Percentiles rank a stretch among this genome's conserved stretches.
These are phyloP conservation scores for Gasteruption jaculator DNA, from an alignment of 2,888 invertebrate species.

Conservation along the genomic window DNA sequence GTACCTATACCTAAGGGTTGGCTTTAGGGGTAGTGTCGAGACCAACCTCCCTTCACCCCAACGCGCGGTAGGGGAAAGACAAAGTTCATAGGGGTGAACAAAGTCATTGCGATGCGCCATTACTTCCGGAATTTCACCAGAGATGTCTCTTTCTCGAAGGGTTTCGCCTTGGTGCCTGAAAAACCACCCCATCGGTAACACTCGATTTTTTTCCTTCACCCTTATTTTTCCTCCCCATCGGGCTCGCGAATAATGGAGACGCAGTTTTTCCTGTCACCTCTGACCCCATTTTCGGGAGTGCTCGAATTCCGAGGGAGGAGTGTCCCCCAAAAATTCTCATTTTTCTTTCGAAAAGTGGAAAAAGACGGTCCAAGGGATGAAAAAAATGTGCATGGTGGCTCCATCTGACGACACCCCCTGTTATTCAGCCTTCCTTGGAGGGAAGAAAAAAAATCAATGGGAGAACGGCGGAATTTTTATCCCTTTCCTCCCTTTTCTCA, in stretches of 20 bases:
- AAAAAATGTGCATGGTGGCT: no score
- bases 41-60: conserved; percentile 43
- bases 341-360: no score
- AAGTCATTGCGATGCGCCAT: conserved; percentile 32
- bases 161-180: conserved; percentile 6
- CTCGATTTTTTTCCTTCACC: conserved; percentile 1
- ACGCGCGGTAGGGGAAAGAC: conserved; percentile 28
- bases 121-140: conserved; percentile 32
- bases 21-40: conserved; percentile 30
- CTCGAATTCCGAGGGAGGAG: no score
- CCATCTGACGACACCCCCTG: no score
- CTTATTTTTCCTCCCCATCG: conserved; percentile 9
- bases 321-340: no score
- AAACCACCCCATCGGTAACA: no score
- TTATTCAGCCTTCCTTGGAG: no score
- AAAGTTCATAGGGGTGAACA: conserved; percentile 37
- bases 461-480: no score
- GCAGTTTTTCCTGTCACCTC: background rate
- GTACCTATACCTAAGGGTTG: conserved; percentile 29
- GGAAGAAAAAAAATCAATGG: no score
- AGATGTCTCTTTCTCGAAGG: conserved; percentile 38
- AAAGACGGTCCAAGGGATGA: no score
- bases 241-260: no score
- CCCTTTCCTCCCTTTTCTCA: no score
- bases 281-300: conserved; percentile 3